Conservation (phyloP, 2,113 vertebrate species). For the Gavia stellata region DNA sequence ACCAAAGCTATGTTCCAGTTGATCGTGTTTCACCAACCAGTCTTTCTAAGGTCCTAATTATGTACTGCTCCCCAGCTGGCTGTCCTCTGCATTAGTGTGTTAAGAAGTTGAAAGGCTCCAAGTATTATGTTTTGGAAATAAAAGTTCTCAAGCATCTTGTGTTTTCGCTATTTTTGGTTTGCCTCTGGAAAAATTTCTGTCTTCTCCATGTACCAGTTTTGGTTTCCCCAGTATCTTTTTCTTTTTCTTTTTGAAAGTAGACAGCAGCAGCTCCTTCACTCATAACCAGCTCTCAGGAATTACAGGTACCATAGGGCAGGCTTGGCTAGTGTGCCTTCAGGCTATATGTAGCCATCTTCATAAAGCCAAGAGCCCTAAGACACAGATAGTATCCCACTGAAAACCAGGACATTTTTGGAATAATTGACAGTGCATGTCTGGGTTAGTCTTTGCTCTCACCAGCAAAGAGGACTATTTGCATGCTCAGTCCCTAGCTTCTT, state of each 20-base stretch:
- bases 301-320: background rate
- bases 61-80: background rate
- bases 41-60: background rate
- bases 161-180: background rate
- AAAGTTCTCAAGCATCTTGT: background rate
- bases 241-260: background rate
- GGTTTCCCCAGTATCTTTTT: background rate
- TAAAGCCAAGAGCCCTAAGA: background rate
- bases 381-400: background rate
- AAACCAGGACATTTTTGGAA: background rate
- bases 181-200: background rate
- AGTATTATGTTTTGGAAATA: background rate
- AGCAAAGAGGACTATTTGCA: background rate
- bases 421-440: background rate
- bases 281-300: background rate
- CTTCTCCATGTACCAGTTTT: background rate
- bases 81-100: background rate
- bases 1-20: background rate
- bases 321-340: background rate
- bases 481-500: accelerated
- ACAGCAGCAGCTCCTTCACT: background rate
- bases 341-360: background rate
- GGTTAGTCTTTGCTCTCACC: background rate
- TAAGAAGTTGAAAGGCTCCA: background rate
- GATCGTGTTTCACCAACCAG: background rate